Evolutionary conservation across 1,140 invertebrate species (phyloP).

Genomic region (Antheraea pernyi): DNA sequence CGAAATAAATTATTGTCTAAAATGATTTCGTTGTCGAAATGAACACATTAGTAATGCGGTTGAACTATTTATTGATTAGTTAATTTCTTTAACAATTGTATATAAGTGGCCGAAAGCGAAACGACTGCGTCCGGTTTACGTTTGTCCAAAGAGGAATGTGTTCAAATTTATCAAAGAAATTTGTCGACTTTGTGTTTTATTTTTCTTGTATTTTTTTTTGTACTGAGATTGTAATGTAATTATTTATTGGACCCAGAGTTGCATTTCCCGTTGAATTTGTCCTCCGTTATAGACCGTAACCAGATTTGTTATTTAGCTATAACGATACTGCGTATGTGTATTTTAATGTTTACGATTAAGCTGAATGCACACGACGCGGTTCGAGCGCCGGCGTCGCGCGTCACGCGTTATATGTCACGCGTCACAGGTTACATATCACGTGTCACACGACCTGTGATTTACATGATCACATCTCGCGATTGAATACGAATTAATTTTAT

Average conservation of each 20-base stretch:
- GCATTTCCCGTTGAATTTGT: conserved; percentile 62
- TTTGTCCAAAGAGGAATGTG: conserved; percentile 74
- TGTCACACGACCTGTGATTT: too few species aligned
- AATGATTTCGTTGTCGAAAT: conserved; percentile 17
- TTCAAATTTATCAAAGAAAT: conserved; percentile 50
- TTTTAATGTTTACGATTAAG: conserved; percentile 40
- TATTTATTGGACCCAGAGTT: conserved; percentile 75
- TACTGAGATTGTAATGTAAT: conserved; percentile 25
- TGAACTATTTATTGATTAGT: conserved; percentile 12
- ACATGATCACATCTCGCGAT: too few species aligned
- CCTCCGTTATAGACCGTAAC: conserved; percentile 15
- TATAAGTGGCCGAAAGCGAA: conserved; percentile 32
- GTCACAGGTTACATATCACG: too few species aligned
- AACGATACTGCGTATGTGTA: conserved; percentile 24
- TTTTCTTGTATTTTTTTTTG: conserved; percentile 29
- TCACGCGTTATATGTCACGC: too few species aligned
- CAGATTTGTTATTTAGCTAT: conserved; percentile 32
- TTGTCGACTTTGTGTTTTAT: conserved; percentile 7
- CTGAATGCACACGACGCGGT: background rate
- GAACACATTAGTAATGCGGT: conserved; percentile 34
- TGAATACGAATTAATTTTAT: too few species aligned
- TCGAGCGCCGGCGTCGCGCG: background rate
- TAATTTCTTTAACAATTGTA: conserved; percentile 34
- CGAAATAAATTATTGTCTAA: too few species aligned
- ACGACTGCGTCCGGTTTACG: conserved; percentile 14